Percentiles rank a stretch among this genome's conserved stretches.
Conservation (phyloP, 2,113 vertebrate species). For the Pluvialis apricaria region DNA sequence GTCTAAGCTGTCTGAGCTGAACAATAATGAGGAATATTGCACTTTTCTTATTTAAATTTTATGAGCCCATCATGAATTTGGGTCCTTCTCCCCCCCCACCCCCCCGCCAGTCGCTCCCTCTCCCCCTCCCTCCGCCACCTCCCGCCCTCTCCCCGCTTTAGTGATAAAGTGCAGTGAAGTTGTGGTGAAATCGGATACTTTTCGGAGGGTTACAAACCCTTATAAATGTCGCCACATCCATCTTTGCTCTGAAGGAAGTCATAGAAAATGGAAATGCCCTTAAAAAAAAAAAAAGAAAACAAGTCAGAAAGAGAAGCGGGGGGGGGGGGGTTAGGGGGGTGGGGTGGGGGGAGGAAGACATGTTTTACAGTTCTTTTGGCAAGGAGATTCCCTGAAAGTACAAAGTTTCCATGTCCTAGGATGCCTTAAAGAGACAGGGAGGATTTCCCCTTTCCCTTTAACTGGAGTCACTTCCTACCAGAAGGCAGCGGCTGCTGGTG, state of each 20-base stretch:
- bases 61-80: conserved; percentile 60
- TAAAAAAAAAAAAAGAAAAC: not conserved
- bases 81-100: not conserved
- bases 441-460: conserved; percentile 62
- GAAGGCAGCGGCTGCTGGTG: not conserved
- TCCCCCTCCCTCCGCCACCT: not conserved
- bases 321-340: not conserved
- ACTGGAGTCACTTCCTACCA: not conserved
- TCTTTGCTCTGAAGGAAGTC: conserved; percentile 44
- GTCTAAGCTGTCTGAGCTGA: conserved; percentile 7
- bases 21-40: conserved; percentile 25
- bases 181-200: conserved; percentile 71
- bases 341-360: conserved; percentile 1
- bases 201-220: conserved; percentile 55
- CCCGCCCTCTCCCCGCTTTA: conserved; percentile 4
- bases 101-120: not conserved
- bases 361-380: conserved; percentile 62
- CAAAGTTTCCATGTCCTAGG: conserved; percentile 61
- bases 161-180: conserved; percentile 41
- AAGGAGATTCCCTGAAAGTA: conserved; percentile 70
- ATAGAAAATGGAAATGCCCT: conserved; percentile 64
- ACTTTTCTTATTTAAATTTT: conserved; percentile 68
- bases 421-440: conserved; percentile 62
- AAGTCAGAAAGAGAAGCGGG: not conserved
- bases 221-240: conserved; percentile 60